phyloP scores from a whole-genome alignment of 2,888 invertebrate genomes.

The Dendrolimus houi region DNA sequence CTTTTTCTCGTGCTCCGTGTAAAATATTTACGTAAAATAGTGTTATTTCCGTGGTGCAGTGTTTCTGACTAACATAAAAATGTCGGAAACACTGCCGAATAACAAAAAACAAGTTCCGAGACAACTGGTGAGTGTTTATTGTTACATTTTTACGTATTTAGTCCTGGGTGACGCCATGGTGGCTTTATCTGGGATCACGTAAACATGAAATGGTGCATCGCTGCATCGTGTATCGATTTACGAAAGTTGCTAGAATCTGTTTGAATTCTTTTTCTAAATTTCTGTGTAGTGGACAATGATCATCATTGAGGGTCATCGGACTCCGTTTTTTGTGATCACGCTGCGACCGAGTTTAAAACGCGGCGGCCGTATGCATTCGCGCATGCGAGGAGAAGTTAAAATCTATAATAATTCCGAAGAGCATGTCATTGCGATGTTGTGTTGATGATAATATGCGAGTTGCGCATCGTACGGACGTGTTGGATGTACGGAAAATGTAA shows the following conservation, averaged over 20 bases:
- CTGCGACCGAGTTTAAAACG: conserved; percentile 70
- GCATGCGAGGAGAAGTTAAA: conserved; percentile 74
- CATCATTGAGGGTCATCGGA: conserved; percentile 54
- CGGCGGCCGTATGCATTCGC: conserved; percentile 73
- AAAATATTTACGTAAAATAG: conserved; percentile 78
- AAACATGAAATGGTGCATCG: conserved; percentile 78
- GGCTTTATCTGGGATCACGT: conserved; percentile 80
- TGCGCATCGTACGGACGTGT: conserved; percentile 44
- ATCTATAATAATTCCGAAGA: conserved; percentile 69
- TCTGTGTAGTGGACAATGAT: conserved; percentile 33
- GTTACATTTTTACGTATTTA: conserved; percentile 71
- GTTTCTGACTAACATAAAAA: conserved; percentile 73
- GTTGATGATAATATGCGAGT: conserved; percentile 37
- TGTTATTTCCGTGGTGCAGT: conserved; percentile 69
- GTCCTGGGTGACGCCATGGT: conserved; percentile 80
- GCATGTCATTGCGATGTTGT: conserved; percentile 49
- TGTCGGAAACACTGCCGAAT: conserved; percentile 77
- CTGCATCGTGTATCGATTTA: conserved; percentile 75
- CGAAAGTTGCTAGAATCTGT: conserved; percentile 43
- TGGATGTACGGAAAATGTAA: conserved; percentile 42
- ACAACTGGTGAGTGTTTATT: conserved; percentile 78
- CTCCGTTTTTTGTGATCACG: conserved; percentile 62
- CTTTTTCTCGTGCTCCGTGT: conserved; percentile 76
- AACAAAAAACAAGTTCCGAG: conserved; percentile 77
- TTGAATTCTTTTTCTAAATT: conserved; percentile 27